Conservation (phyloP, 2,797 vertebrate genomes). For the Bryconaethiops microstoma region DNA sequence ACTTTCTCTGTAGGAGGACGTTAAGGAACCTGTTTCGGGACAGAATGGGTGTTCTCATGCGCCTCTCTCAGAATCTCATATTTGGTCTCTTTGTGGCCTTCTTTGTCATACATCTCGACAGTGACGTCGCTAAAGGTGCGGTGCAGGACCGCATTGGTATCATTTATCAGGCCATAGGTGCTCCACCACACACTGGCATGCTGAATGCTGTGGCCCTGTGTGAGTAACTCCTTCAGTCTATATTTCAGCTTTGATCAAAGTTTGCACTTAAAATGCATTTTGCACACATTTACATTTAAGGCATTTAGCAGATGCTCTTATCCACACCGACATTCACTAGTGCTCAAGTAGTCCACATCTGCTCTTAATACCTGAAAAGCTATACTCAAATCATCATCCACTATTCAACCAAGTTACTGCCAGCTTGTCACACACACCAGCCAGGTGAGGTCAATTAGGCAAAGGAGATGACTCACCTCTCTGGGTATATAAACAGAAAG, state of each 20-base stretch:
- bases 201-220: slow-evolving; percentile 92
- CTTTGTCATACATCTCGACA: slow-evolving; percentile 83
- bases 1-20: slow-evolving; percentile 77
- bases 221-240: slow-evolving; percentile 74
- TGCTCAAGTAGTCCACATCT: too few species aligned
- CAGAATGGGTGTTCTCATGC: slow-evolving; percentile 88
- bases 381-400: too few species aligned
- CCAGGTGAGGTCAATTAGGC: too few species aligned
- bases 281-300: neutral
- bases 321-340: too few species aligned
- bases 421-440: too few species aligned
- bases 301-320: too few species aligned
- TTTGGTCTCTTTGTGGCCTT: slow-evolving; percentile 88
- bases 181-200: slow-evolving; percentile 91
- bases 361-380: too few species aligned
- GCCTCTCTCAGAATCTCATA: slow-evolving; percentile 92
- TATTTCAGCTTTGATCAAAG: neutral
- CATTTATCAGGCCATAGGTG: slow-evolving; percentile 89
- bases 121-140: slow-evolving; percentile 83
- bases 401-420: too few species aligned
- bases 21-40: slow-evolving; percentile 86
- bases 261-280: neutral
- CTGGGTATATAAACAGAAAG: too few species aligned
- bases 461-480: too few species aligned
- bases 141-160: slow-evolving; percentile 92